Percentiles rank a stretch among this genome's conserved stretches.
Evolutionary conservation across 53 echinoderm and acorn worm species (phyloP).

Genomic region (Echinarachnius parma): DNA sequence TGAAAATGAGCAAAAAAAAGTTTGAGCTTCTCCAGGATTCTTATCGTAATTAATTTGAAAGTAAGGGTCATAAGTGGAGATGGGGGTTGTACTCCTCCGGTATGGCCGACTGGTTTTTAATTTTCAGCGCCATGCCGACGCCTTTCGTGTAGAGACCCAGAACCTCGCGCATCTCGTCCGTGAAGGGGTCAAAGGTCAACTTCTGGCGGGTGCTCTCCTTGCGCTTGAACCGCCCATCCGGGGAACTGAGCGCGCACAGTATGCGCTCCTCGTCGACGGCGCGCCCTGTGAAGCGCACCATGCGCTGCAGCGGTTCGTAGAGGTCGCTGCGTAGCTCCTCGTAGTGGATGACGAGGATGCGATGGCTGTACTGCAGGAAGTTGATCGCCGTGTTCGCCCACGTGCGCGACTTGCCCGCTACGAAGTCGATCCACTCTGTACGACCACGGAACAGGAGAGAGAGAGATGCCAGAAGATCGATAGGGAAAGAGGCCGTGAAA

Average conservation of each 20-base stretch:
- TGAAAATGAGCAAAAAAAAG: too few relatives aligned
- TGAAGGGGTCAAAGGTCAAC: conserved; percentile 84
- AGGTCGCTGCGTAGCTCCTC: conserved; percentile 76
- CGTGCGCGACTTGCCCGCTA: conserved; percentile 85
- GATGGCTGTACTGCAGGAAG: conserved; percentile 77
- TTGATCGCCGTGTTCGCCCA: conserved; percentile 97
- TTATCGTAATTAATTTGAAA: too few relatives aligned
- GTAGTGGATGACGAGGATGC: conserved; percentile 83
- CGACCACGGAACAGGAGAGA: too few relatives aligned
- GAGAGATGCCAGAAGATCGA: too few relatives aligned
- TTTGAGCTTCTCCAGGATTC: too few relatives aligned
- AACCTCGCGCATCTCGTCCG: conserved; percentile 90
- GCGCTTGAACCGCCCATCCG: conserved; percentile 87
- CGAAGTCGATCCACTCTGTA: conserved; percentile 95
- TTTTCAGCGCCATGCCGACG: conserved; percentile 83
- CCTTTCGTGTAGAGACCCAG: conserved; percentile 69
- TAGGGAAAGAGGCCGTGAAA: too few relatives aligned
- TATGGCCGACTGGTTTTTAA: conserved; percentile 69
- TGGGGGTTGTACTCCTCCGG: conserved; percentile 77
- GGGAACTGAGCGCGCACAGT: conserved; percentile 72
- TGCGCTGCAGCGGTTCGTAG: conserved; percentile 53
- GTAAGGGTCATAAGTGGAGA: conserved; percentile 53
- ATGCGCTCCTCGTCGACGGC: conserved; percentile 67
- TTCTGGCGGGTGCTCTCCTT: conserved; percentile 53
- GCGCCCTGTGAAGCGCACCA: conserved; percentile 60